Conservation (phyloP, 64 coral and sea anemone genomes). For the Pocillopora verrucosa region DNA sequence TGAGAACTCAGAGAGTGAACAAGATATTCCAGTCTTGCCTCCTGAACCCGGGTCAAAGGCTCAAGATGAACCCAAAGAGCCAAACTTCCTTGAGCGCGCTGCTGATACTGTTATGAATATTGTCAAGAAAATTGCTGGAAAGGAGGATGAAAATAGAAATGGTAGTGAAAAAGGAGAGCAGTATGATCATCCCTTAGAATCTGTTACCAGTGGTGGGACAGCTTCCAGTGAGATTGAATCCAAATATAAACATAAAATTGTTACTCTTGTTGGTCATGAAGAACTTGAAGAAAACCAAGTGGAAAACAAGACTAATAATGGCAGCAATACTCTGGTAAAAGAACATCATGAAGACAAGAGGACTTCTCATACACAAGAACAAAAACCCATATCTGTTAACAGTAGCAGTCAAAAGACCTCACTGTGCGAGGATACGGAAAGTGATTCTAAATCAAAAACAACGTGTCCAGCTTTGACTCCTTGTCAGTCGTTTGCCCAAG, state of each 20-base stretch:
- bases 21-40: conserved; percentile 74
- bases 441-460: not conserved
- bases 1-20: conserved; percentile 57
- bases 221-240: not conserved
- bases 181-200: not conserved
- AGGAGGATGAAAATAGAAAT: conserved; percentile 62
- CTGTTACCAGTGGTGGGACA: not conserved
- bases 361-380: not conserved
- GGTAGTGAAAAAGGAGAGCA: conserved; percentile 4
- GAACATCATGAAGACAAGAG: not conserved
- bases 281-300: conserved; percentile 39
- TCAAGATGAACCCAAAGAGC: conserved; percentile 49
- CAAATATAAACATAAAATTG: conserved; percentile 56
- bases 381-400: not conserved
- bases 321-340: not conserved
- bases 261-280: conserved; percentile 70
- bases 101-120: conserved; percentile 86
- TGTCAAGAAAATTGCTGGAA: conserved; percentile 69
- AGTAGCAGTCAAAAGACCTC: not conserved
- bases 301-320: not conserved
- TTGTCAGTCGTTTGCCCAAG: conserved; percentile 50
- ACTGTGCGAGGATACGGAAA: not conserved
- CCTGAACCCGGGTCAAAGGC: conserved; percentile 58
- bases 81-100: conserved; percentile 77
- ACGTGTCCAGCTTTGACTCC: conserved; percentile 18